Evolutionary conservation across 2,797 vertebrate genomes (phyloP).

Genomic region (Lepilemur septentrionalis): DNA sequence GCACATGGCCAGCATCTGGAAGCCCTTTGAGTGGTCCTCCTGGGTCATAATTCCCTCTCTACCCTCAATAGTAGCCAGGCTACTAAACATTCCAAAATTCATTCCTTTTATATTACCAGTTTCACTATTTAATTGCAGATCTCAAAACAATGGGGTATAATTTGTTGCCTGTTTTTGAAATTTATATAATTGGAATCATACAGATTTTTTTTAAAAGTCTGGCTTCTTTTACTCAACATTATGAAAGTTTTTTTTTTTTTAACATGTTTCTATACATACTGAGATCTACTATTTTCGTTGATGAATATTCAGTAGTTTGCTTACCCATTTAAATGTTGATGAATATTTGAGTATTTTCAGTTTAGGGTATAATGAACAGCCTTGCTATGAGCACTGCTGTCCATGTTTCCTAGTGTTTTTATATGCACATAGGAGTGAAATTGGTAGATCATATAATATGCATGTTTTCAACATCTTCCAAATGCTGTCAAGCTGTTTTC

Average conservation of each 20-base stretch:
- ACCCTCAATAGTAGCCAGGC: accelerated
- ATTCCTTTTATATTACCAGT: neutral
- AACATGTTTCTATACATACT: neutral
- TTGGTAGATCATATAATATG: neutral
- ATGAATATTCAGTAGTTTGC: neutral
- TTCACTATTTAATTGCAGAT: neutral
- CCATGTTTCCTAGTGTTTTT: neutral
- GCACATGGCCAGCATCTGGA: neutral
- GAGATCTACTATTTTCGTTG: neutral
- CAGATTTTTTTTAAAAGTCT: neutral
- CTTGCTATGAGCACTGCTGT: neutral
- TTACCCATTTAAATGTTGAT: neutral
- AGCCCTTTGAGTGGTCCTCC: neutral
- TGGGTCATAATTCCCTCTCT: neutral
- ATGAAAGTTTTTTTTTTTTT: neutral
- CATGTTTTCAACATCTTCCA: neutral
- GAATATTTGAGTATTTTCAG: neutral
- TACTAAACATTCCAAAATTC: neutral
- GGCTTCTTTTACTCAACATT: neutral
- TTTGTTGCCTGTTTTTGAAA: constrained; percentile 29
- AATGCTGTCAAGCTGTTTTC: neutral
- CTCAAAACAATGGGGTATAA: neutral
- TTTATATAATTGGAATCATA: neutral
- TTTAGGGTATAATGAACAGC: neutral
- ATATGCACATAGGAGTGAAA: neutral